These are phyloP conservation scores for Protobothrops mucrosquamatus DNA, from an alignment of 2,113 vertebrate species.

Conservation along the genomic window DNA sequence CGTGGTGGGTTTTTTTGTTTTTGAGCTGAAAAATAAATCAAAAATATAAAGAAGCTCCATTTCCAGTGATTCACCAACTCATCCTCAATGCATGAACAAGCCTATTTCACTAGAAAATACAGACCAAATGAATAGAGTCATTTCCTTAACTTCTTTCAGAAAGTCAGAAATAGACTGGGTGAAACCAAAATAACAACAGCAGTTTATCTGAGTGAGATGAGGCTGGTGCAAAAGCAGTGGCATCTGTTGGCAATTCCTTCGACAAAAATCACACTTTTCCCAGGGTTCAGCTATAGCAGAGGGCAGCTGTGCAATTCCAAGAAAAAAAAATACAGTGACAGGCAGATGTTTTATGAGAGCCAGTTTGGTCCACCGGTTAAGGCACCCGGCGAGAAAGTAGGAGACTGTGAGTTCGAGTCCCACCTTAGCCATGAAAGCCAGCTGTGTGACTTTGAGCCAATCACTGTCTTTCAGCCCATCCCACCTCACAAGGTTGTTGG, in stretches of 20 bases:
- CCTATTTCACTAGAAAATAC: background rate
- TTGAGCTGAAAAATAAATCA: background rate
- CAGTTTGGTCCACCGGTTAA: background rate
- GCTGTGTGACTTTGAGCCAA: background rate
- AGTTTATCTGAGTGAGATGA: background rate
- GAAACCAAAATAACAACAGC: conserved; percentile 8
- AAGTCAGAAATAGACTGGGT: background rate
- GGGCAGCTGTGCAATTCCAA: background rate
- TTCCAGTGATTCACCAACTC: background rate
- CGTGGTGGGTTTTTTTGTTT: background rate
- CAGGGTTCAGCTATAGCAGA: background rate
- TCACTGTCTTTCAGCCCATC: background rate
- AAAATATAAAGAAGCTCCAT: background rate
- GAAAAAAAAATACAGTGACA: background rate
- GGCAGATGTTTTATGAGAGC: background rate
- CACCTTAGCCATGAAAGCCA: background rate
- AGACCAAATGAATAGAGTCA: background rate
- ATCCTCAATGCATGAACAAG: background rate
- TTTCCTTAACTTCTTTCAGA: background rate
- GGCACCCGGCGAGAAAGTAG: background rate
- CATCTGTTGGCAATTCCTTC: background rate
- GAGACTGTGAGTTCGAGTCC: background rate
- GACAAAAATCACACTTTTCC: background rate
- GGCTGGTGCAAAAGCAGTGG: background rate
- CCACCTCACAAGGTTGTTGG: background rate